phyloP scores from a whole-genome alignment of 2,797 vertebrate species.

The Masticophis lateralis region DNA sequence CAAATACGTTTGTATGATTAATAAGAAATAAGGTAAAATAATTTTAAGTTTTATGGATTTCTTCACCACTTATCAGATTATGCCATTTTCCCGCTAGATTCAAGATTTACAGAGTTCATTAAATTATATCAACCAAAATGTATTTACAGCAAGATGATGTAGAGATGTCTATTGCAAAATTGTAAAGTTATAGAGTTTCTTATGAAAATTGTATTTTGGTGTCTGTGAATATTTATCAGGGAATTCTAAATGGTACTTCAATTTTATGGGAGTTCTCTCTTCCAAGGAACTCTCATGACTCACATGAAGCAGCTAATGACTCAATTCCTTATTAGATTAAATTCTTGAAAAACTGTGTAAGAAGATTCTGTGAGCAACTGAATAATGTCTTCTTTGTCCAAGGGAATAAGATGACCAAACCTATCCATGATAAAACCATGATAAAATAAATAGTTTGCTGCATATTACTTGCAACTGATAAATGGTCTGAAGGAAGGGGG shows the following conservation, averaged over 20 bases:
- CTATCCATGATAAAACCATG: slow-evolving; percentile 11
- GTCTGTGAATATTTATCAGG: neutral
- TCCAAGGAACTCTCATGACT: neutral
- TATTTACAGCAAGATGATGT: neutral
- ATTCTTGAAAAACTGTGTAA: neutral
- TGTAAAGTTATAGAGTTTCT: neutral
- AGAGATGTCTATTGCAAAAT: neutral
- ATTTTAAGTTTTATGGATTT: neutral
- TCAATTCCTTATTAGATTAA: neutral
- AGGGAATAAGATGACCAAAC: neutral
- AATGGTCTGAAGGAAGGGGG: neutral
- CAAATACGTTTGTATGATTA: neutral
- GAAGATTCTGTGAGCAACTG: neutral
- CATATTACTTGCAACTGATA: neutral
- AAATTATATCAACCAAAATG: neutral
- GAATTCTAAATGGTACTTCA: neutral
- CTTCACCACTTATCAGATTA: neutral
- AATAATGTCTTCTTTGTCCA: neutral
- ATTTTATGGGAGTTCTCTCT: neutral
- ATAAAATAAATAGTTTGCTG: slow-evolving; percentile 20
- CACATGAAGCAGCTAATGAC: neutral
- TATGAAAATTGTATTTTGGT: neutral
- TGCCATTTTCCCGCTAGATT: neutral
- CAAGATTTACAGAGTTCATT: neutral
- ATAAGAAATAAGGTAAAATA: neutral